Base-by-base conservation (phyloP, 1,140 invertebrate species). In the Hylaeus anthracinus region DNA sequence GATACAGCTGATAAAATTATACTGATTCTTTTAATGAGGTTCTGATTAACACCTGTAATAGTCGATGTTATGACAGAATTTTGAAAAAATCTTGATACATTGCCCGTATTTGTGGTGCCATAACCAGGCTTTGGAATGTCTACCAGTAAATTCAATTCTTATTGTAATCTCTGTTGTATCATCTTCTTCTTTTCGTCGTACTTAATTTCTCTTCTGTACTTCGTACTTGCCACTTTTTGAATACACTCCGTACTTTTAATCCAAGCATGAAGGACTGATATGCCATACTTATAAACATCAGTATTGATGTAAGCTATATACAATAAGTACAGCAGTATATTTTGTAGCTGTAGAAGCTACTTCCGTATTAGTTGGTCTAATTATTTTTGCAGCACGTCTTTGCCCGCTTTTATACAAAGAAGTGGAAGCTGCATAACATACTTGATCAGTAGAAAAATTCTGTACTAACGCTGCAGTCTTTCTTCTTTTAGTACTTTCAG, bases 131-230 rank as follows among this genome's bases (percentile, higher is more conserved):
- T 37, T 26, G 58, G 58, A 3, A 6, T 5, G 5, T 60, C 58
- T 6, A 60, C 58, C 8, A 60, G 5, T 37, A 37, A 37, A 37
- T 60, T 26, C 3, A 60, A 37, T 6, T 37, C 9, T 1, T 5
- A 4, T 71, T 71, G 58, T 3, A 43, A 58, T 15, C 41, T 3
- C 10, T 55, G 10, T 14, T 55, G 10, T 10, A 55, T 10, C 12
- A 8, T 55, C 12, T 55, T 10, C 9, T 58, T 56, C 4, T 12
- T 4, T 43, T 56, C 77, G 61, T 92, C n/a, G 8, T 37, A 60
- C 5, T 60, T 61, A 3, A 12, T 3, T 72, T 63, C 5, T 72
- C 43, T 12, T 61, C 14, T 1, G 26, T 1, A 61, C 1, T 63
- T 5, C 41, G 3, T 12, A 72, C 5, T 26, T 48, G 71, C 58